Evolutionary conservation across 2,113 vertebrate species (phyloP).

Genomic region (Anser cygnoides): DNA sequence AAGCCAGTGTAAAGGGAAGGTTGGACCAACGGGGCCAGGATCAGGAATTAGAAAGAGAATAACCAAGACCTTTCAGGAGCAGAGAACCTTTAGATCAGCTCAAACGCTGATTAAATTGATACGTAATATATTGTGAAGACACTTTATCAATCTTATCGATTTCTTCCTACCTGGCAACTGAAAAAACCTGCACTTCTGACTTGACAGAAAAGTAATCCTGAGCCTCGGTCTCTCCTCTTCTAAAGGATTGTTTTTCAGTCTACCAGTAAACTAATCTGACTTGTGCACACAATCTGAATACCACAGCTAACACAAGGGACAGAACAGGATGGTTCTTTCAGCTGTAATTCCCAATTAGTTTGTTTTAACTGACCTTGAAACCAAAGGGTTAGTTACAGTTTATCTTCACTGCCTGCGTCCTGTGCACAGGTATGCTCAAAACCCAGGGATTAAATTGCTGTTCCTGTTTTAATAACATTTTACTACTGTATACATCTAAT

Average conservation of each 20-base stretch:
- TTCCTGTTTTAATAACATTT: background rate
- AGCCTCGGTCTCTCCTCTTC: background rate
- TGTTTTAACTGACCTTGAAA: background rate
- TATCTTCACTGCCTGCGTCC: background rate
- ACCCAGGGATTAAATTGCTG: background rate
- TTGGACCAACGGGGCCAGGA: background rate
- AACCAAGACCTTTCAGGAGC: background rate
- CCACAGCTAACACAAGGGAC: background rate
- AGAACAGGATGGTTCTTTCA: background rate
- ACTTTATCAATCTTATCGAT: background rate
- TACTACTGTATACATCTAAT: background rate
- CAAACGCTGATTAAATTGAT: background rate
- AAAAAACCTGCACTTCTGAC: slow-evolving; percentile 15
- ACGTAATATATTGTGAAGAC: background rate
- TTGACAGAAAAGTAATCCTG: slow-evolving; percentile 21
- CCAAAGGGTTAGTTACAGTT: background rate
- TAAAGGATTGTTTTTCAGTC: slow-evolving; percentile 43
- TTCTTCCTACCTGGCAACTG: slow-evolving; percentile 1
- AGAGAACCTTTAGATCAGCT: background rate
- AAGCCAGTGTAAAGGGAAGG: accelerated
- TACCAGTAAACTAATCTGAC: slow-evolving; percentile 12
- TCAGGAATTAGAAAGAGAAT: background rate
- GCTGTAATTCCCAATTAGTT: background rate
- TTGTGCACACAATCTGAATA: background rate
- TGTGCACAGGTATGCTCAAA: background rate